Conservation (phyloP, 53 echinoderm and acorn worm species). For the Apostichopus leukothele region DNA sequence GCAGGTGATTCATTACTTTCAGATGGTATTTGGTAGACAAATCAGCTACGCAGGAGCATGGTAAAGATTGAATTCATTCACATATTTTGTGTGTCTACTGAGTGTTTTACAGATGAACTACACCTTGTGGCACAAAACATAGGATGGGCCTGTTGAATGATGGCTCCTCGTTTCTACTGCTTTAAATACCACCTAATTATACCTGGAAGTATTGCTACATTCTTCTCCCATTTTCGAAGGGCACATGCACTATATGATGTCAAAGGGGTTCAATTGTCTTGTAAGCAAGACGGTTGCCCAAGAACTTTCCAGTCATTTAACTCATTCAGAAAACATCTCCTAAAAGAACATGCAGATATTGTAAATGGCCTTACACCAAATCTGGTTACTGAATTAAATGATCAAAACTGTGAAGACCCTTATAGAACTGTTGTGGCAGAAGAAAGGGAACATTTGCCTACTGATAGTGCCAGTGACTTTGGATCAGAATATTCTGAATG, state of each 20-base stretch:
- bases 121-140: too few species aligned
- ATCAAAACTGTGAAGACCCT: neutral
- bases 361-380: too few species aligned
- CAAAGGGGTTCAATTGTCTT: neutral
- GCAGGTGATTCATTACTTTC: too few species aligned
- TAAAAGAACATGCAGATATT: neutral
- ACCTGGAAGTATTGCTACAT: neutral
- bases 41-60: too few species aligned
- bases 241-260: neutral
- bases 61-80: too few species aligned
- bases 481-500: neutral
- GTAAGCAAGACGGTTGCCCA: conserved; percentile 11
- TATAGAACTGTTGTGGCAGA: neutral
- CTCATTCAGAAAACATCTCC: neutral
- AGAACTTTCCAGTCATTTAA: neutral
- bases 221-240: neutral
- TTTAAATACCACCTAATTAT: neutral
- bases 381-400: too few species aligned
- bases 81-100: too few species aligned
- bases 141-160: too few species aligned
- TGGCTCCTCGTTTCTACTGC: neutral
- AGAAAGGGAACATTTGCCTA: neutral
- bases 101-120: too few species aligned
- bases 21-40: too few species aligned
- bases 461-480: too few species aligned